Conservation (phyloP, 2,888 invertebrate species). For the Tanypteryx hageni region DNA sequence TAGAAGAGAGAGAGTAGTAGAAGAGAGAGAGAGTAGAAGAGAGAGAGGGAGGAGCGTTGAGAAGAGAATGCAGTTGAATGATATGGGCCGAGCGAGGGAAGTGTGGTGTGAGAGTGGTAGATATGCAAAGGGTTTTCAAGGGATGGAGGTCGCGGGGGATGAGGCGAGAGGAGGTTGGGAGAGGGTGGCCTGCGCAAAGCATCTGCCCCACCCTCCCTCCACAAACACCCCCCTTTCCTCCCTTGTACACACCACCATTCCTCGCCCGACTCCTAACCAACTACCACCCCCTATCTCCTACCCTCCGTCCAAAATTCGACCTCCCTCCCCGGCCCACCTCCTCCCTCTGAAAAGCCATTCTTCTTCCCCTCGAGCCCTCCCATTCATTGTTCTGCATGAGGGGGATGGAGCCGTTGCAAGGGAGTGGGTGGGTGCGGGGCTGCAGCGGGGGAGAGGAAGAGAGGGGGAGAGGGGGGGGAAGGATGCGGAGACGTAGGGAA, state of each 20-base stretch:
- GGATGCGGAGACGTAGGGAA: neutral
- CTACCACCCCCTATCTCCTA: neutral
- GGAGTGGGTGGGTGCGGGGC: neutral
- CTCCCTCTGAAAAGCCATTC: constrained; percentile 55
- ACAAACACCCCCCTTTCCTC: neutral
- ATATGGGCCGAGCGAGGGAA: constrained; percentile 16
- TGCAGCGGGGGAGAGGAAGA: neutral
- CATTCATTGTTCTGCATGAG: constrained; percentile 62
- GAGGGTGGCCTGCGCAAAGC: constrained; percentile 44
- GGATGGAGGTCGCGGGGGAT: neutral
- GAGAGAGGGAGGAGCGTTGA: neutral
- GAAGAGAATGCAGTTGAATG: constrained; percentile 55
- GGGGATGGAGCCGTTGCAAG: neutral
- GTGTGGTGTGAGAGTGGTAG: constrained; percentile 34
- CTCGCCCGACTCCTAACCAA: neutral
- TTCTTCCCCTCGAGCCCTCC: constrained; percentile 59
- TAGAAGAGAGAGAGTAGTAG: neutral
- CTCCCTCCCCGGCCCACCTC: neutral
- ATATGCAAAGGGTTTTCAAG: constrained; percentile 38
- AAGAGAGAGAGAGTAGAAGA: neutral
- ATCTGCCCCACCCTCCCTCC: neutral
- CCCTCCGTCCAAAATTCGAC: neutral
- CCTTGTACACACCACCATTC: neutral
- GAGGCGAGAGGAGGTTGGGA: neutral
- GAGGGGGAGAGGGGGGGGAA: neutral